Evolutionary conservation across 2,888 invertebrate genomes (phyloP).

Genomic region (Mongoloraphidia duomilia): DNA sequence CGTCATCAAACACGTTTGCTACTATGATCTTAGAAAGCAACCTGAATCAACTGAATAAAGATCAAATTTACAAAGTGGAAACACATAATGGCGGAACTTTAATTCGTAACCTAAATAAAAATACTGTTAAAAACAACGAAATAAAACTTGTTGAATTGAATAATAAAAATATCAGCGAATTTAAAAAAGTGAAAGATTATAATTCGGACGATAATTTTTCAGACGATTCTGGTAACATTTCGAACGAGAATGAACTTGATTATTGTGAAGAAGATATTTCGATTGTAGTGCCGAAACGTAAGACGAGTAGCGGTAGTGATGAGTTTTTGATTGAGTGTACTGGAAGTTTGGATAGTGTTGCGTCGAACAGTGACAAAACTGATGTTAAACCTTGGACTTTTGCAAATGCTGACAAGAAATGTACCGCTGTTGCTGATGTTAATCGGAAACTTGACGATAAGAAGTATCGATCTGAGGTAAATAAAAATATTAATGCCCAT

Average conservation of each 20-base stretch:
- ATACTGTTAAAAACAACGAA: background rate
- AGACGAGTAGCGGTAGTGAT: slow-evolving; percentile 1
- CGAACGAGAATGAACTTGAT: slow-evolving; percentile 48
- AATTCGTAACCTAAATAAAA: background rate
- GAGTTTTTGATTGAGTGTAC: background rate
- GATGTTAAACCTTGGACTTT: background rate
- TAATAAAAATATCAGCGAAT: background rate
- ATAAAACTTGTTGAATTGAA: background rate
- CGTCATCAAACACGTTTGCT: background rate
- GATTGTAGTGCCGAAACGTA: background rate
- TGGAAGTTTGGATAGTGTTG: background rate
- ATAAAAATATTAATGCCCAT: no score
- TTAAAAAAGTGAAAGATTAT: slow-evolving; percentile 39
- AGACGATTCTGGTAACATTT: slow-evolving; percentile 71
- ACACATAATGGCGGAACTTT: background rate
- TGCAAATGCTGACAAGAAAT: no score
- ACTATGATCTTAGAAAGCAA: background rate
- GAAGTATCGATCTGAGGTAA: no score
- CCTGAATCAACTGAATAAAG: background rate
- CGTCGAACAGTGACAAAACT: background rate
- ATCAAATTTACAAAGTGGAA: background rate
- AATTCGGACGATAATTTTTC: slow-evolving; percentile 51
- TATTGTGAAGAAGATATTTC: slow-evolving; percentile 15
- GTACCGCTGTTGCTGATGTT: no score
- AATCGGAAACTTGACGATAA: no score